phyloP scores from a whole-genome alignment of 1,140 invertebrate genomes.

The Eubasilissa regina region DNA sequence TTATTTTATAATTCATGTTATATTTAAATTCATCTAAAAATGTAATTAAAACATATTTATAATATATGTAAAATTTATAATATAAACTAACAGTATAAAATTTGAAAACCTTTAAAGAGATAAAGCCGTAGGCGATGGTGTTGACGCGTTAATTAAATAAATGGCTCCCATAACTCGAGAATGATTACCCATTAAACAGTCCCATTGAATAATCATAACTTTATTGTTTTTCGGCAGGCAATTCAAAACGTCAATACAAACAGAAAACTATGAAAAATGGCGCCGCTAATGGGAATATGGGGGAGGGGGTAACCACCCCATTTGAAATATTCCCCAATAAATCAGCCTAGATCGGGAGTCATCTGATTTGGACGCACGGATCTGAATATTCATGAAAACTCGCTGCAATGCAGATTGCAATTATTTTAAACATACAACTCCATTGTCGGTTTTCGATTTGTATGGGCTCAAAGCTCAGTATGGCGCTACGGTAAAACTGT shows the following conservation, averaged over 20 bases:
- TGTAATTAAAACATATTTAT: too few species aligned
- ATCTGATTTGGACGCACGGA: constrained; percentile 40
- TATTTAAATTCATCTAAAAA: too few species aligned
- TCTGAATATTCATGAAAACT: constrained; percentile 32
- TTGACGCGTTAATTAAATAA: constrained; percentile 19
- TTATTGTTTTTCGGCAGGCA: constrained; percentile 31
- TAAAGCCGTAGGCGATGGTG: background rate
- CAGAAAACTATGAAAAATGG: constrained; percentile 38
- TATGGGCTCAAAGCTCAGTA: constrained; percentile 17
- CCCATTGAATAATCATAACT: constrained; percentile 32
- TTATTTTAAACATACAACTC: constrained; percentile 38
- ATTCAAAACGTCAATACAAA: constrained; percentile 33
- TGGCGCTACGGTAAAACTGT: background rate
- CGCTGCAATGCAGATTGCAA: constrained; percentile 39
- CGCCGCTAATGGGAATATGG: constrained; percentile 20
- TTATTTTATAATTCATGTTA: too few species aligned
- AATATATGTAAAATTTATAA: too few species aligned
- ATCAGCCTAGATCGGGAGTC: constrained; percentile 27
- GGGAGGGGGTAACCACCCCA: background rate
- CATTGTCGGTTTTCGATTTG: constrained; percentile 31
- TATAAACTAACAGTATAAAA: too few species aligned
- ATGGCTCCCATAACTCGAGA: constrained; percentile 8
- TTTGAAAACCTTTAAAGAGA: background rate
- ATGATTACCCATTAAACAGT: constrained; percentile 28
- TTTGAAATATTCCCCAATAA: constrained; percentile 35